These are phyloP conservation scores for Fragum whitleyi DNA, from an alignment of 2,888 invertebrate species.

Conservation along the genomic window DNA sequence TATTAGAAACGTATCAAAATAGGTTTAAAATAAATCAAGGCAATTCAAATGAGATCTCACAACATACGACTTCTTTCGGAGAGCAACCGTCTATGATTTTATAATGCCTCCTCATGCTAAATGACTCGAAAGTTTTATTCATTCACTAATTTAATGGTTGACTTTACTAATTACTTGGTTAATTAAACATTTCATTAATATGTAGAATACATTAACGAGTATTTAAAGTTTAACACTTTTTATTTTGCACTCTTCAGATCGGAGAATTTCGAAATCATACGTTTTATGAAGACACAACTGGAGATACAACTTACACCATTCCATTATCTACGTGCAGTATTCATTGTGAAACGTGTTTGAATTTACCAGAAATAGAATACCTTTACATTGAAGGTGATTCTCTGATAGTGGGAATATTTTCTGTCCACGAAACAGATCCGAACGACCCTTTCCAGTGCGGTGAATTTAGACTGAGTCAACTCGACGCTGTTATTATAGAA, in stretches of 20 bases:
- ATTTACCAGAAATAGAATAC: conserved; percentile 62
- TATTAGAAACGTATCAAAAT: too few relatives aligned
- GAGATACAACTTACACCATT: conserved; percentile 5
- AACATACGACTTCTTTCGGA: too few relatives aligned
- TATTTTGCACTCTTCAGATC: conserved; percentile 55
- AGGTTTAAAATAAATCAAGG: too few relatives aligned
- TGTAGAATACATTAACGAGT: too few relatives aligned
- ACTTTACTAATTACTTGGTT: too few relatives aligned
- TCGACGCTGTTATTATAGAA: conserved; percentile 76
- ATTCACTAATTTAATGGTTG: too few relatives aligned
- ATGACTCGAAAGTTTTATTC: too few relatives aligned
- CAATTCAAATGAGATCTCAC: too few relatives aligned
- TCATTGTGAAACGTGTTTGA: conserved; percentile 68
- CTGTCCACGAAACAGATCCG: conserved; percentile 69
- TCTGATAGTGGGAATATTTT: conserved; percentile 77
- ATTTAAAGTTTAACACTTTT: neutral
- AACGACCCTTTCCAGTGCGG: conserved; percentile 72
- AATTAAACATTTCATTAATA: too few relatives aligned
- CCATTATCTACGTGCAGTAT: conserved; percentile 68
- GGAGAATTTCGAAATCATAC: conserved; percentile 54
- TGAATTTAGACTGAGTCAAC: conserved; percentile 67
- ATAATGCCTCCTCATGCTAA: too few relatives aligned
- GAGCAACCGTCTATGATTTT: too few relatives aligned
- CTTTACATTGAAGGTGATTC: conserved; percentile 72
- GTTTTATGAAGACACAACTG: conserved; percentile 2